These are phyloP conservation scores for Eupithecia centaureata DNA, from an alignment of 2,888 invertebrate species.

Conservation along the genomic window DNA sequence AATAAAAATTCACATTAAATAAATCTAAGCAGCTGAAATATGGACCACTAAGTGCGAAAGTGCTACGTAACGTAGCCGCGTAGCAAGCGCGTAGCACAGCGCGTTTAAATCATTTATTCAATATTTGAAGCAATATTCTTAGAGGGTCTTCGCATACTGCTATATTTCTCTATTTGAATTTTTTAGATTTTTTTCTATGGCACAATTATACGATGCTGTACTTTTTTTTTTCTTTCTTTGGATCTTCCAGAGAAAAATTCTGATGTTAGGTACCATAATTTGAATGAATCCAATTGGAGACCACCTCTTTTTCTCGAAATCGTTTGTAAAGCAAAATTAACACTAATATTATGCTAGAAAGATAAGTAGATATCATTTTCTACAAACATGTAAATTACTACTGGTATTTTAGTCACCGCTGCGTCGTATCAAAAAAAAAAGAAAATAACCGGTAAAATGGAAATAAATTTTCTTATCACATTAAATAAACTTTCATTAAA, in stretches of 20 bases:
- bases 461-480: background rate
- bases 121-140: background rate
- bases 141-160: constrained; percentile 23
- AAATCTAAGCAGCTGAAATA: background rate
- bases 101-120: constrained; percentile 23
- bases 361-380: background rate
- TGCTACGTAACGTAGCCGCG: background rate
- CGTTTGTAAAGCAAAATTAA: background rate
- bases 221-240: no score
- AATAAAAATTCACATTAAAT: no score
- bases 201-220: no score
- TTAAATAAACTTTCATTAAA: background rate
- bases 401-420: background rate
- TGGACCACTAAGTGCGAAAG: background rate
- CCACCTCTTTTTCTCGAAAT: no score
- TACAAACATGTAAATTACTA: background rate
- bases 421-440: background rate
- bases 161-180: no score
- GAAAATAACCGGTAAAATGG: background rate
- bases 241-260: no score
- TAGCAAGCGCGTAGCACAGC: constrained; percentile 18
- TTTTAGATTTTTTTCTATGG: no score
- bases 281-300: no score
- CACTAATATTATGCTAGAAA: background rate
- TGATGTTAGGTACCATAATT: no score